Percentiles rank a stretch among this genome's conserved stretches.
Evolutionary conservation across 1,140 invertebrate genomes (phyloP).

Genomic region (Ostrea edulis): DNA sequence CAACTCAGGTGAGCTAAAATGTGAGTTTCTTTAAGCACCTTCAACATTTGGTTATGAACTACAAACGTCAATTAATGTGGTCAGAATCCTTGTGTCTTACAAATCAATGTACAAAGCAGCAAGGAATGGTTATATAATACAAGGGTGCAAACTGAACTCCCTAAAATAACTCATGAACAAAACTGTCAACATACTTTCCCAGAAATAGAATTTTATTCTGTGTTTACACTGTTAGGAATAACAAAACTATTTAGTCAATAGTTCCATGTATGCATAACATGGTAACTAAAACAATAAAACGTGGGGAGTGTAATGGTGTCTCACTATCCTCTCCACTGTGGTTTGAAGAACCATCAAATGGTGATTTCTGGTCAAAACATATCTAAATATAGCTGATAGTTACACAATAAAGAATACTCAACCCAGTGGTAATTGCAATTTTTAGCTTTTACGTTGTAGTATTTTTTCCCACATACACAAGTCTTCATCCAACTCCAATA

Average conservation of each 20-base stretch:
- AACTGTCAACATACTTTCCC: neutral
- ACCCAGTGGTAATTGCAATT: neutral
- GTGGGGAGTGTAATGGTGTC: neutral
- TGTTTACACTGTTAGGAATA: neutral
- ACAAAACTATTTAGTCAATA: neutral
- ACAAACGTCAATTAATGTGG: no score
- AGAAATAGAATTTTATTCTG: neutral
- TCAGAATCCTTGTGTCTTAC: no score
- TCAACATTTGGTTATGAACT: no score
- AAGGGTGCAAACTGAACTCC: neutral
- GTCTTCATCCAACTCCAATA: neutral
- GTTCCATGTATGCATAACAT: neutral
- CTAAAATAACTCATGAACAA: neutral
- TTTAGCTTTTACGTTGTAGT: slow-evolving; percentile 25
- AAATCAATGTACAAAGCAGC: no score
- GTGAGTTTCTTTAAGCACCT: no score
- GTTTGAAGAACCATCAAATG: neutral
- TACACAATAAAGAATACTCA: neutral
- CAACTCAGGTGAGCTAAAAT: no score
- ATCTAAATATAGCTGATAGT: neutral
- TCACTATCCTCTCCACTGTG: neutral
- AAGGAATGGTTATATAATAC: no score
- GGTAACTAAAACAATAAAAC: neutral
- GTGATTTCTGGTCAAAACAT: neutral
- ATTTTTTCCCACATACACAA: neutral